phyloP scores from a whole-genome alignment of 2,113 vertebrate species.

The Ifrita kowaldi region DNA sequence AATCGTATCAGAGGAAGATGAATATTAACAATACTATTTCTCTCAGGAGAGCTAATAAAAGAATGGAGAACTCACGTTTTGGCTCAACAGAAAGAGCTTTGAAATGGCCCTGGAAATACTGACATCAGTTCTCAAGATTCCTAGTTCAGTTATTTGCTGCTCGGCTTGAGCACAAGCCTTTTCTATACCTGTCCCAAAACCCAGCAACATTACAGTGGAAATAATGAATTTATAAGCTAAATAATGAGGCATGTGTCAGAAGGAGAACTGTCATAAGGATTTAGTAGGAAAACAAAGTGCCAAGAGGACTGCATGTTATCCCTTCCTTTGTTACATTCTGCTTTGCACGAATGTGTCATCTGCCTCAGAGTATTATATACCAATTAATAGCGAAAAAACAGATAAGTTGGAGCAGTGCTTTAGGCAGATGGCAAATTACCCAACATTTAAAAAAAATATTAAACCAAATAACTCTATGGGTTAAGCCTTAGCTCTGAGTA shows the following conservation, averaged over 20 bases:
- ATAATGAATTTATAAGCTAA: not conserved
- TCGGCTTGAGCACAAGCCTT: not conserved
- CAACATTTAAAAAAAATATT: not conserved
- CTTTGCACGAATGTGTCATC: not conserved
- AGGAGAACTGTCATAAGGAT: not conserved
- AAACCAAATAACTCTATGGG: not conserved
- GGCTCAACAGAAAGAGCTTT: not conserved
- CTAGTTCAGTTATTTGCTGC: slow-evolving; percentile 1
- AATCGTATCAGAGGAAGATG: slow-evolving; percentile 48
- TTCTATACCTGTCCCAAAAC: not conserved
- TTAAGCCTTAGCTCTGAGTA: not conserved
- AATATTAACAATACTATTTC: slow-evolving; percentile 29
- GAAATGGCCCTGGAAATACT: not conserved
- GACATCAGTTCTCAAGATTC: not conserved
- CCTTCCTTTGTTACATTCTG: not conserved
- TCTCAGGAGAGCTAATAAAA: slow-evolving; percentile 37
- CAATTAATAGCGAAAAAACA: not conserved
- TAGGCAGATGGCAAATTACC: not conserved
- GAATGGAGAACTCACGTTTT: not conserved
- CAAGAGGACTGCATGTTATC: not conserved
- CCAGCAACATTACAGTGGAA: not conserved
- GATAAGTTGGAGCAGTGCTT: not conserved
- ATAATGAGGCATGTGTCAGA: not conserved
- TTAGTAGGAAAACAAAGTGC: not conserved
- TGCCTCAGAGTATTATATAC: not conserved